Percentiles rank a stretch among this genome's conserved stretches.
phyloP scores from a whole-genome alignment of 2,888 invertebrate species.

The Lochmaea capreae region DNA sequence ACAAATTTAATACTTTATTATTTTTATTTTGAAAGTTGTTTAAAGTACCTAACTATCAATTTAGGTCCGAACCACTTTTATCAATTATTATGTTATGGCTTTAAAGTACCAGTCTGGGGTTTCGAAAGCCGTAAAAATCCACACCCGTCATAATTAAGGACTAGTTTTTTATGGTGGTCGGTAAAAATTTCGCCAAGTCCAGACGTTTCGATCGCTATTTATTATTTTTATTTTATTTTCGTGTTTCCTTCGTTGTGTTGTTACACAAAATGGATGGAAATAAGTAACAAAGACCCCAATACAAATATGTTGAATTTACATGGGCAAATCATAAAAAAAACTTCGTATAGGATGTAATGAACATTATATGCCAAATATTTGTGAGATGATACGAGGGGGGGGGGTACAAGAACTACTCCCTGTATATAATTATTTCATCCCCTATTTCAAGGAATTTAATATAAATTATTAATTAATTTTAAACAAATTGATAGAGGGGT shows the following conservation, averaged over 20 bases:
- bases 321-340: too few relatives aligned
- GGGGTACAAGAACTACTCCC: too few relatives aligned
- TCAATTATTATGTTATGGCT: constrained; percentile 7
- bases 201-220: constrained; percentile 29
- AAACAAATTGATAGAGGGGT: background rate
- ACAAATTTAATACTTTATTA: too few relatives aligned
- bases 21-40: background rate
- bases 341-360: too few relatives aligned
- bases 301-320: too few relatives aligned
- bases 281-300: background rate
- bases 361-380: too few relatives aligned
- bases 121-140: constrained; percentile 48
- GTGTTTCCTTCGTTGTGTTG: background rate
- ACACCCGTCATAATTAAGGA: constrained; percentile 52
- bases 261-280: background rate
- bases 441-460: background rate
- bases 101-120: constrained; percentile 5
- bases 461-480: background rate
- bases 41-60: constrained; percentile 2
- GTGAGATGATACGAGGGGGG: too few relatives aligned
- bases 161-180: constrained; percentile 42
- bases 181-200: constrained; percentile 42
- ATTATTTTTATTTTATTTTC: constrained; percentile 30
- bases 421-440: background rate
- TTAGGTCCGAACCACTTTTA: background rate